Evolutionary conservation across 2,797 vertebrate genomes (phyloP), one percentile per base, ranked within the genome.

Genomic region (Acipenser oxyrinchus): DNA sequence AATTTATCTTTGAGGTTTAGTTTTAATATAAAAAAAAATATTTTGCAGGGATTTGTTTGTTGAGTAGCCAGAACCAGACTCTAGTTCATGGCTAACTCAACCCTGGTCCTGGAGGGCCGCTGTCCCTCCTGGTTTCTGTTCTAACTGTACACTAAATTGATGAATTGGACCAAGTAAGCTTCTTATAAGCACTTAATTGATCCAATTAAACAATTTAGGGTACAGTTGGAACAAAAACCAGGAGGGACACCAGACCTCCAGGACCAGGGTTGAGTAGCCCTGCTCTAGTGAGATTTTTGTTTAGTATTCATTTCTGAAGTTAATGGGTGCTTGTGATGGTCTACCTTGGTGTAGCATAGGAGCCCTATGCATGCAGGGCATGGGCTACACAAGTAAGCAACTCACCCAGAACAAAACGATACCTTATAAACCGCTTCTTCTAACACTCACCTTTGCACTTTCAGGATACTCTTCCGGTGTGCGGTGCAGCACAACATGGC

Each of bases 401-500:
- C 52, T 12, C 7, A 53, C 52, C 52, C 52, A 53, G 12, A 9
- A 9, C 9, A 53, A 53, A 53, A 9, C 1, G 12, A 53, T 1
- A 12, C 52, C 52, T 9, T 53, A 53, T 1, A 3, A 8, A 12
- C 52, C 11, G 12, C 12, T 9, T 4, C 52, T 9, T 53, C 9
- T 12, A 53, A 49, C 11, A 1, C 62, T 85, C 83, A 99, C 97
- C 92, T 94, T 96, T 0, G 75, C 84, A 1, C 95, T 98, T 74
- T 98, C 93, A 0, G 96, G 97, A 80, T 77, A 97, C 72, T 94
- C 86, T 71, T 97, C 93, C 0, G 89, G 79, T 6, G 93, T 90
- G 70, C 82, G 81, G 79, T 99, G 95, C 76, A 99, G 83, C 62
- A 99, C 87, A 66, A 98, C 91, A 0, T 96, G 93, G 10, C 97